Percentiles rank a stretch among this genome's conserved stretches.
phyloP scores from a whole-genome alignment of 1,140 invertebrate genomes.

The Bemisia tabaci region DNA sequence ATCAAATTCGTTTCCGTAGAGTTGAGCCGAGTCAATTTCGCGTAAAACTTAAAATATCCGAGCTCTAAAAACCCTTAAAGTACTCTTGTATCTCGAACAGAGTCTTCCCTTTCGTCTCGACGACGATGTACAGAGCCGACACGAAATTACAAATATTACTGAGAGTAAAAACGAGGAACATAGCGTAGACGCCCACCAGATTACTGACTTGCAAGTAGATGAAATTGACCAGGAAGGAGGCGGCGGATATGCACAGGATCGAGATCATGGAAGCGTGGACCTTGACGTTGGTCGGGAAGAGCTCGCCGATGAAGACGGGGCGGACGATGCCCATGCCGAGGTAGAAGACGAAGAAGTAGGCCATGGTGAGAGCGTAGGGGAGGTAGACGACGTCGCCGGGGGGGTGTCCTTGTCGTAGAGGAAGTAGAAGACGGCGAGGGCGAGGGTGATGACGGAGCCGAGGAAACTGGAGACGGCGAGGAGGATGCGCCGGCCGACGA shows the following conservation, averaged over 20 bases:
- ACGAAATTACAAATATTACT: background rate
- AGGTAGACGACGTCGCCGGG: background rate
- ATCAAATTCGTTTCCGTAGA: too few relatives aligned
- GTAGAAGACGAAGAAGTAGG: background rate
- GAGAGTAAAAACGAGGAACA: background rate
- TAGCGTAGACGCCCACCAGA: background rate
- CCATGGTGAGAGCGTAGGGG: background rate
- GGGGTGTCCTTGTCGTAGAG: background rate
- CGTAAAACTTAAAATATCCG: too few relatives aligned
- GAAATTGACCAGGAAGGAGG: background rate
- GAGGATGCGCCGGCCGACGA: background rate
- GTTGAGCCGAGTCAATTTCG: too few relatives aligned
- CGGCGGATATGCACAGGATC: background rate
- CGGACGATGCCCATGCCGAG: background rate
- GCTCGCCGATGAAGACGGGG: background rate
- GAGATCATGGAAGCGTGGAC: background rate
- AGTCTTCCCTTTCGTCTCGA: background rate
- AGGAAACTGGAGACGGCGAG: background rate
- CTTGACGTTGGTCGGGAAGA: background rate
- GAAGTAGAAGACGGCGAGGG: background rate
- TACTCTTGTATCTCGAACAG: background rate
- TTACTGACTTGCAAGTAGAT: background rate
- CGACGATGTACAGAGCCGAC: background rate
- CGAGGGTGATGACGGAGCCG: background rate
- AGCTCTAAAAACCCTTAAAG: background rate